Conservation (phyloP, 2,113 vertebrate species). For the Lonchura striata region DNA sequence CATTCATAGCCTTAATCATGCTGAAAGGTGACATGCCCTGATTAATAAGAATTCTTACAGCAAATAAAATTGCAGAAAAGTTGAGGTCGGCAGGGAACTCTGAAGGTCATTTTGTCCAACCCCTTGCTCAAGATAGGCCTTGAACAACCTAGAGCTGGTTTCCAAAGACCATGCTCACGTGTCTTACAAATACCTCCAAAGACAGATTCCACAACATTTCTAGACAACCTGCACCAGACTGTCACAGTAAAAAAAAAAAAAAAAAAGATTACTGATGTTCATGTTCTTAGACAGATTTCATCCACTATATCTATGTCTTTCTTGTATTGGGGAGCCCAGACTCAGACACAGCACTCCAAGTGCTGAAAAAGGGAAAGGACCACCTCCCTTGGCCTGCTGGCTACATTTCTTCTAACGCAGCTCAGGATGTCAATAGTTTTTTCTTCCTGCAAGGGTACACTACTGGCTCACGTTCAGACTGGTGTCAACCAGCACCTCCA, state of each 20-base stretch:
- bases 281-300: background rate
- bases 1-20: background rate
- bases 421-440: background rate
- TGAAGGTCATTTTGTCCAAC: background rate
- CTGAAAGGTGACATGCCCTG: background rate
- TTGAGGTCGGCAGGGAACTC: background rate
- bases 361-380: background rate
- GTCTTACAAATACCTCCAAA: background rate
- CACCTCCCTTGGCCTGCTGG: background rate
- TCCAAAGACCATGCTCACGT: background rate
- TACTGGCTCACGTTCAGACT: background rate
- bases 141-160: background rate
- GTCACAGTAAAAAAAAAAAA: too few relatives aligned
- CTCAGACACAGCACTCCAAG: background rate
- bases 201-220: background rate
- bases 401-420: background rate
- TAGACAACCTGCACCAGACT: background rate
- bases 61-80: background rate
- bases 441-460: background rate
- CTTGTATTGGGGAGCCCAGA: background rate
- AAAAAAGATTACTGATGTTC: background rate
- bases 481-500: background rate
- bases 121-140: background rate
- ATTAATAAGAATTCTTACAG: background rate
- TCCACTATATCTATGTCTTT: background rate